These are phyloP conservation scores for Psittacula derbiana DNA, from an alignment of 2,797 vertebrate genomes.

Conservation along the genomic window DNA sequence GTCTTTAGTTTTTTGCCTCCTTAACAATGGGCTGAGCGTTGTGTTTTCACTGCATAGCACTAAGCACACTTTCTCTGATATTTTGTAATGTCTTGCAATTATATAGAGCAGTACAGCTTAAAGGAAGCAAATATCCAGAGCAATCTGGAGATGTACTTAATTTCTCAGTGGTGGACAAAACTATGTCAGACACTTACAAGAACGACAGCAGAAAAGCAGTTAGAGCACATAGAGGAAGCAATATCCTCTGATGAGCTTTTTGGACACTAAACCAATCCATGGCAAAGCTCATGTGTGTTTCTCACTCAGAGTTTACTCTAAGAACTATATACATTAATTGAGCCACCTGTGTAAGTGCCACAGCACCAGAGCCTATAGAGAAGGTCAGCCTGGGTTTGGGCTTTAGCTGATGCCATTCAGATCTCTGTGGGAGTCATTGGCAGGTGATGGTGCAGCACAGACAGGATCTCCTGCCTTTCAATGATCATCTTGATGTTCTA, in stretches of 20 bases:
- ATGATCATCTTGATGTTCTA: not conserved
- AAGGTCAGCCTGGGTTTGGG: not conserved
- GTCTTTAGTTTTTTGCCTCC: not conserved
- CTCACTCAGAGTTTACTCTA: not conserved
- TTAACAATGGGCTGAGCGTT: not conserved
- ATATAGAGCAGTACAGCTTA: not conserved
- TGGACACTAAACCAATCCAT: not conserved
- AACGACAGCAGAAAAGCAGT: not conserved
- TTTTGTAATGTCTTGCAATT: not conserved
- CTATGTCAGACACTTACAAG: not conserved
- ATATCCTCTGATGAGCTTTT: not conserved
- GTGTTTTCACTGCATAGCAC: not conserved
- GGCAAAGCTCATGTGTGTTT: not conserved
- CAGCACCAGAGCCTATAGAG: not conserved
- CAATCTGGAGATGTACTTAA: not conserved
- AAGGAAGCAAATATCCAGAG: not conserved
- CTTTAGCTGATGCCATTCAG: not conserved
- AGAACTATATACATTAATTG: not conserved
- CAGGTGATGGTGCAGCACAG: not conserved
- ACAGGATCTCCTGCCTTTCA: not conserved
- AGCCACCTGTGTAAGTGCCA: not conserved
- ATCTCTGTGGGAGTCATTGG: not conserved
- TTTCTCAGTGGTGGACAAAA: not conserved
- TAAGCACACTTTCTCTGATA: not conserved
- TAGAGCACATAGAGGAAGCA: not conserved